A percentile compares a stretch with the other conserved stretches of the same genome.
Conservation (phyloP, 2,888 invertebrate genomes). For the Cecidostiba fungosa region DNA sequence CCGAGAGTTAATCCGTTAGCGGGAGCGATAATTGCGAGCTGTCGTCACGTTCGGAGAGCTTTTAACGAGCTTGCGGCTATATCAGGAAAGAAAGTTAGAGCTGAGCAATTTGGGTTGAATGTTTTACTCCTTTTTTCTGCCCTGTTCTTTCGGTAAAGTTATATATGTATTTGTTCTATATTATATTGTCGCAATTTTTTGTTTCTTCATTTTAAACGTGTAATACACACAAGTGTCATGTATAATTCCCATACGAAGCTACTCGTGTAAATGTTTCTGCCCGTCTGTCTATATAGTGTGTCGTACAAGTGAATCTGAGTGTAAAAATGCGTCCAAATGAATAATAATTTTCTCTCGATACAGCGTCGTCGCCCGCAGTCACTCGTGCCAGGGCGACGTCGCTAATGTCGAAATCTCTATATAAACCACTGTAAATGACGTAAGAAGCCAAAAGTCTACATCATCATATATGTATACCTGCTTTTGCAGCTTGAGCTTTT, state of each 20-base stretch:
- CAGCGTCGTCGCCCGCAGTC: background rate
- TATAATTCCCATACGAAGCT: too few species aligned
- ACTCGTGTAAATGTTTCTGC: background rate
- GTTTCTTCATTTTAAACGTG: too few species aligned
- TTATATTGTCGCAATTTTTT: too few species aligned
- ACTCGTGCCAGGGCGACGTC: constrained; percentile 24
- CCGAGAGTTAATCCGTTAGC: background rate
- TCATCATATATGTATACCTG: background rate
- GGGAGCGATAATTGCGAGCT: background rate
- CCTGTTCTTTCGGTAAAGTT: background rate
- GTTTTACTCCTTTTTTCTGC: background rate
- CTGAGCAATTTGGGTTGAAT: background rate
- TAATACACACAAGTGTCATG: too few species aligned
- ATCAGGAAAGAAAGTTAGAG: background rate
- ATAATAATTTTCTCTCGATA: background rate
- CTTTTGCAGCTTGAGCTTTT: background rate
- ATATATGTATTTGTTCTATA: too few species aligned
- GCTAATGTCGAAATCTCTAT: constrained; percentile 22
- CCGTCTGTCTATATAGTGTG: background rate
- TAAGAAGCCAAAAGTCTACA: background rate
- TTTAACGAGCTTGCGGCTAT: background rate
- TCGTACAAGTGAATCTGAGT: background rate
- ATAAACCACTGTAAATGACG: constrained; percentile 1
- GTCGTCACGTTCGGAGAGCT: background rate
- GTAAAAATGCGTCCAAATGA: background rate